phyloP scores from a whole-genome alignment of 2,888 invertebrate species.

The Aleiodes alternator region DNA sequence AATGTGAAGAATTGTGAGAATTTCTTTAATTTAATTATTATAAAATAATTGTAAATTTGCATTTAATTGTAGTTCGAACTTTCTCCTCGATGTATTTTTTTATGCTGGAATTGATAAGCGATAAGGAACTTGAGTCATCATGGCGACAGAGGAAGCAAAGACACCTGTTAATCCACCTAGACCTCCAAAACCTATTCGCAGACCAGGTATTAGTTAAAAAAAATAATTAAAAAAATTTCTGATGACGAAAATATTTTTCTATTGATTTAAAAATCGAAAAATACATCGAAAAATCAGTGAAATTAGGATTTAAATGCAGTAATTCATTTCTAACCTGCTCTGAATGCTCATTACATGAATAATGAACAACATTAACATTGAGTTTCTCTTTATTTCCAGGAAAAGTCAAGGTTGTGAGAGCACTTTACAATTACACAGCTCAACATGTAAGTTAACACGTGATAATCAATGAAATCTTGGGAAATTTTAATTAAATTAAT shows the following conservation, averaged over 20 bases:
- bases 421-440: slow-evolving; percentile 78
- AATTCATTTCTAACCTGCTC: slow-evolving; percentile 17
- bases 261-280: slow-evolving; percentile 31
- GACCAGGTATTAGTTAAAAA: slow-evolving; percentile 67
- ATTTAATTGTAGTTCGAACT: too few relatives aligned
- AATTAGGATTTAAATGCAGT: slow-evolving; percentile 14
- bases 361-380: neutral
- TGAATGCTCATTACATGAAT: slow-evolving; percentile 8
- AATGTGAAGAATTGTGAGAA: too few relatives aligned
- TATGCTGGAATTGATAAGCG: neutral
- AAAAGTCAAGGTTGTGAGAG: slow-evolving; percentile 78
- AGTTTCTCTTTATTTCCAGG: slow-evolving; percentile 66
- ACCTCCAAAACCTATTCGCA: slow-evolving; percentile 71
- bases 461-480: neutral
- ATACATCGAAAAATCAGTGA: slow-evolving; percentile 17
- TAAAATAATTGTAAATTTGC: too few relatives aligned
- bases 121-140: slow-evolving; percentile 22
- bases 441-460: slow-evolving; percentile 75
- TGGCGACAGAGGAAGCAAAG: slow-evolving; percentile 44
- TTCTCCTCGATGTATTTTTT: neutral
- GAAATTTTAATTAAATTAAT: slow-evolving; percentile 31
- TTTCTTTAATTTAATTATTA: too few relatives aligned
- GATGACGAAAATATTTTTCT: neutral
- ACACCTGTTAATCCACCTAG: slow-evolving; percentile 58
- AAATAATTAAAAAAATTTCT: slow-evolving; percentile 3